Evolutionary conservation across 92 coral and sea anemone species (phyloP), one percentile per base, ranked within the genome.

Genomic region (Palythoa grandiflora): DNA sequence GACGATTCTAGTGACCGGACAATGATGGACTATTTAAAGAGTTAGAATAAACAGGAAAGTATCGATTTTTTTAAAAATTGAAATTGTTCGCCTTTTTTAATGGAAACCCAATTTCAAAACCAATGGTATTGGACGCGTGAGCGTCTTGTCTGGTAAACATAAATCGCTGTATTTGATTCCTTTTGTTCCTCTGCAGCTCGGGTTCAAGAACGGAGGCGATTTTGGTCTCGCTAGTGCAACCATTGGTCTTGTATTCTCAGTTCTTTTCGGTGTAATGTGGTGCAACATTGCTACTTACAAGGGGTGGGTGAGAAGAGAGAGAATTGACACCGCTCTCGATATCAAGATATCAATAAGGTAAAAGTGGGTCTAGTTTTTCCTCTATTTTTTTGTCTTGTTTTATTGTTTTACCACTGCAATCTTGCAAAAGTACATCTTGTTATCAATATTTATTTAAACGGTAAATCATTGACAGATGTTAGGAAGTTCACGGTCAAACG

Each of bases 141-240:
- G 19, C 2, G 1, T 3, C 16, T 14, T 59, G 65, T 17, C 17
- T 17, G 65, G 19, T 14, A 8, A 59, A 59, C 71, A 19, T 3
- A 65, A 65, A 4, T 7, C 19, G 28, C 37, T 7, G 6, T 21
- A 17, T 20, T 65, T 65, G 14, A 59, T 17, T 59, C 19, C 6
- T 59, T 59, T 11, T 44, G 28, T 28, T 28, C 66, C 9, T 76
- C 50, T 78, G 28, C 83, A 91, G 94, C 92, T 94, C 20, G 96
- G 96, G 3, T 94, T 94, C 20, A 80, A 93, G 14, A 92, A 91
- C 88, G 96, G 96, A 11, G 96, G 96, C 11, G 96, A 94, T 39
- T 88, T 94, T 63, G 93, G 96, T 39, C 89, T 94, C 14, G 96
- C 96, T 9, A 91, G 94, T 81, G 96, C 96, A 5, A 94, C 96